Evolutionary conservation across 2,888 invertebrate species (phyloP).

Genomic region (Julus scanicus): DNA sequence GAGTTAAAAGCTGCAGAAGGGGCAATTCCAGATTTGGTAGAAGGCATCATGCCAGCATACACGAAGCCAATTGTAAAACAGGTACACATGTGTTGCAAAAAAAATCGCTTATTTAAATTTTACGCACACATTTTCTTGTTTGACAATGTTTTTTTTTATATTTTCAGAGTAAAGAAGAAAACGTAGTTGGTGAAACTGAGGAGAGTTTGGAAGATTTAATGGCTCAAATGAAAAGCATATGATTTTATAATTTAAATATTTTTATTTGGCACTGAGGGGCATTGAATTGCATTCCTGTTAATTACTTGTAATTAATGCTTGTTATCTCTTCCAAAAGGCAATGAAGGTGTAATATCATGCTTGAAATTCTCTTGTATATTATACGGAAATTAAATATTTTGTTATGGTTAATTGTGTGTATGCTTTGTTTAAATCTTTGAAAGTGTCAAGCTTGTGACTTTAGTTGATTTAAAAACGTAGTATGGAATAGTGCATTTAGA

Average conservation of each 20-base stretch:
- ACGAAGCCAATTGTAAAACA: constrained; percentile 71
- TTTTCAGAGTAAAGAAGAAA: constrained; percentile 47
- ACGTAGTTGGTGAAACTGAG: constrained; percentile 54
- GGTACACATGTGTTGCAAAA: background rate
- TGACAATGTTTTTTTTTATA: constrained; percentile 2
- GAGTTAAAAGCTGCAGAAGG: constrained; percentile 64
- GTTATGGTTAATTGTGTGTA: background rate
- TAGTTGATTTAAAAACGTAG: background rate
- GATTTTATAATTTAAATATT: constrained; percentile 63
- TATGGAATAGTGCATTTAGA: background rate
- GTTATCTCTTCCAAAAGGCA: background rate
- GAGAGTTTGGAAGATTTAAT: constrained; percentile 83
- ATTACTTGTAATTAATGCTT: background rate
- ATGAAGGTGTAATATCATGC: background rate
- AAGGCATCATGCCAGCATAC: constrained; percentile 78
- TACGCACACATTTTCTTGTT: background rate
- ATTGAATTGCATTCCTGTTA: background rate
- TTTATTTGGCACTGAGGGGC: background rate
- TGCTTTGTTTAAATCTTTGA: background rate
- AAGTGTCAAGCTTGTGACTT: no score
- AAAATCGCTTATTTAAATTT: background rate
- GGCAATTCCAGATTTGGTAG: constrained; percentile 65
- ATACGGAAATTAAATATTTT: constrained; percentile 7
- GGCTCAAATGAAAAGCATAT: constrained; percentile 91
- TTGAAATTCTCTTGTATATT: background rate